Evolutionary conservation across 2,113 vertebrate species (phyloP), one percentile per base, ranked within the genome.

Genomic region (Prunella fulvescens): DNA sequence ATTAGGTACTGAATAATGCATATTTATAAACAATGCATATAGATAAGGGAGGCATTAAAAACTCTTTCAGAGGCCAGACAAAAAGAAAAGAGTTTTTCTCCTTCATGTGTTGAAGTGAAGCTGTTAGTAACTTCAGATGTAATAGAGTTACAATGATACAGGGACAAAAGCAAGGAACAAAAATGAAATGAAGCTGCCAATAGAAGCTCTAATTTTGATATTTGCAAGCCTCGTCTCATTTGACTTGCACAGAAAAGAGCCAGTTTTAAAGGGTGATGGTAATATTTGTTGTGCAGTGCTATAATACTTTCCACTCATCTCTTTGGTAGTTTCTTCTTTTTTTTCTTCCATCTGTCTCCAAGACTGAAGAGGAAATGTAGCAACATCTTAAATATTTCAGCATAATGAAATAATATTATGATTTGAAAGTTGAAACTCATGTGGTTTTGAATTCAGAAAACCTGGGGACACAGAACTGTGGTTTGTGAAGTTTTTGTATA

Each of bases 341-440:
- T 80, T 60, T 53, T 29, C 16, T 79, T 80, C 57, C 67, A 26
- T 65, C 11, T 84, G 31, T 78, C 81, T 93, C 56, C 12, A 10
- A 54, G 45, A 70, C 20, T 47, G 48, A 81, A 65, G 79, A 81
- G 83, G 50, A 92, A 88, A 58, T 77, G 54, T 66, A 92, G 12
- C 56, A 77, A 62, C 40, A 56, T 84, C 44, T 83, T 86, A 93
- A 73, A 95, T 73, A 86, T 82, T 93, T 94, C 82, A 89, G 28
- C 71, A 84, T 84, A 87, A 81, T 79, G 88, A 91, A 97, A 88
- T 56, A 93, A 95, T 91, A 81, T 95, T 93, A 77, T 88, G 72
- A 92, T 94, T 77, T 95, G 91, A 86, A 97, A 96, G 39, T 37
- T 83, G 88, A 96, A 95, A 95, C 92, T 81, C 16, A 2, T 84